phyloP scores from a whole-genome alignment of 2,888 invertebrate genomes.

The Salticus scenicus region DNA sequence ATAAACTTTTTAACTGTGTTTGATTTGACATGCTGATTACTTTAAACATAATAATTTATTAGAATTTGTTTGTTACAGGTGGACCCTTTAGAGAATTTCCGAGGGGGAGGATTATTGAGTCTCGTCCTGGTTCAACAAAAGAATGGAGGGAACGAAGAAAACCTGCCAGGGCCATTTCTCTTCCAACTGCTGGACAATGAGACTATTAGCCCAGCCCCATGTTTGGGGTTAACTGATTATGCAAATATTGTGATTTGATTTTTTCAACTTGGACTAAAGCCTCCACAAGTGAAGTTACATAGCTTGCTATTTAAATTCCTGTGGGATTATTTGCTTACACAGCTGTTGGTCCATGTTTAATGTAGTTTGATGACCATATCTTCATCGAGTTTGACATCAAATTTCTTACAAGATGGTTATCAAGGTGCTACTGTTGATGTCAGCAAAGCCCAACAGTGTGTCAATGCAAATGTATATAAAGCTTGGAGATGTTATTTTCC shows the following conservation, averaged over 20 bases:
- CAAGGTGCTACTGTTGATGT: slow-evolving; percentile 53
- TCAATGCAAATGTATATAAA: slow-evolving; percentile 60
- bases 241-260: slow-evolving; percentile 55
- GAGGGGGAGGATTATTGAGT: slow-evolving; percentile 44
- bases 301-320: slow-evolving; percentile 58
- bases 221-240: slow-evolving; percentile 31
- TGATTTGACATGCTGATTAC: no score
- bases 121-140: slow-evolving; percentile 50
- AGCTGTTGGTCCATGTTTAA: slow-evolving; percentile 77
- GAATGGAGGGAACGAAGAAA: slow-evolving; percentile 59
- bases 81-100: slow-evolving; percentile 61
- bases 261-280: slow-evolving; percentile 23
- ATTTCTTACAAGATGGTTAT: slow-evolving; percentile 75
- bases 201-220: slow-evolving; percentile 17
- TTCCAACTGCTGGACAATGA: slow-evolving; percentile 63
- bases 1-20: no score
- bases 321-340: slow-evolving; percentile 62
- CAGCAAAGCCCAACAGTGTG: slow-evolving; percentile 62
- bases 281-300: slow-evolving; percentile 54
- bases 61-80: slow-evolving; percentile 38
- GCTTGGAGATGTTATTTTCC: slow-evolving; percentile 66
- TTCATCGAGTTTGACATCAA: slow-evolving; percentile 80
- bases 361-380: slow-evolving; percentile 83
- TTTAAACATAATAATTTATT: no score
- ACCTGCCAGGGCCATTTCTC: slow-evolving; percentile 50